phyloP scores from a whole-genome alignment of 2,113 vertebrate genomes.

The Lycaon pictus region DNA sequence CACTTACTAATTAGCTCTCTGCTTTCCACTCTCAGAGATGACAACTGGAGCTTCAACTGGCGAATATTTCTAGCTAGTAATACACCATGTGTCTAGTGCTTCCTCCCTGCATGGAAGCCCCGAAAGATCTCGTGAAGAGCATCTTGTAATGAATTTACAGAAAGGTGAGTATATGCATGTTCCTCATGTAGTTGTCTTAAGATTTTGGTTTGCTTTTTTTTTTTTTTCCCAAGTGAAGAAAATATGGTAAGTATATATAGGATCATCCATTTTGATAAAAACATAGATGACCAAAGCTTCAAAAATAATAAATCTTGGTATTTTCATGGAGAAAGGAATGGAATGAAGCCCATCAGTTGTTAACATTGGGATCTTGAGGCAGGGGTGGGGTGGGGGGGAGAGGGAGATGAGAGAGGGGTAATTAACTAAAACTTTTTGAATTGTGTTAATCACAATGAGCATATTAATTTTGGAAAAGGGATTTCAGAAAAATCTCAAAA shows the following conservation, averaged over 20 bases:
- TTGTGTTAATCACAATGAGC: neutral
- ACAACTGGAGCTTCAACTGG: neutral
- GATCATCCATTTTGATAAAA: constrained; percentile 17
- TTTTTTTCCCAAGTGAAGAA: constrained; percentile 28
- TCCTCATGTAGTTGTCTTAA: neutral
- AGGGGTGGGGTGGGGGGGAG: neutral
- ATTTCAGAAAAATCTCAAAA: neutral
- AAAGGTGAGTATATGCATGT: constrained; percentile 23
- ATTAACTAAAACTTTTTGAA: neutral
- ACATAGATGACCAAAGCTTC: neutral
- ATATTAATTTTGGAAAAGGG: neutral
- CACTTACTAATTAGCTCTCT: neutral
- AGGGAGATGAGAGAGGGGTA: neutral
- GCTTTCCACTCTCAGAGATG: neutral
- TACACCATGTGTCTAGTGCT: neutral
- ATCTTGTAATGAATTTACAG: constrained; percentile 24
- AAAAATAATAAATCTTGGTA: constrained; percentile 1
- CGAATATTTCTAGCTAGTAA: constrained; percentile 42
- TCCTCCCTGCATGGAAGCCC: neutral
- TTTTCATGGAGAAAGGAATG: neutral
- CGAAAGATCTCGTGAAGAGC: neutral
- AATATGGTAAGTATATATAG: neutral
- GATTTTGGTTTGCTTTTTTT: constrained; percentile 52
- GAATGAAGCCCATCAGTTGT: neutral
- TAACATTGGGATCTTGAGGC: neutral